Base-by-base conservation (phyloP, 2,797 vertebrate genomes). In the Acanthurus leucopareius region DNA sequence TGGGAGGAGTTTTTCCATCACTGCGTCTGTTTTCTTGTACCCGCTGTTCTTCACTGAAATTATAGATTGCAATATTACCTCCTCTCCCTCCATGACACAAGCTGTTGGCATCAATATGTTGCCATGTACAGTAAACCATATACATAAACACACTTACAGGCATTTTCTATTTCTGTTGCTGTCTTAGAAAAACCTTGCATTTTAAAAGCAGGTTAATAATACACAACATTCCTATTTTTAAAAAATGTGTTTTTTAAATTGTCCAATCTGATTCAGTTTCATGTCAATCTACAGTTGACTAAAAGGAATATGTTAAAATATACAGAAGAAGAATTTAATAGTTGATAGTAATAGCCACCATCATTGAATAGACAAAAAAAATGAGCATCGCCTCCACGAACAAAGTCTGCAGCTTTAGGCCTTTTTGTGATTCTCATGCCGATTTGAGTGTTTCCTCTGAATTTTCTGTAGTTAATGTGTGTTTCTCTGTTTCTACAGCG, bases 401-500 rank as follows among this genome's bases (percentile, higher is more conserved):
- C 15, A 45, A 10, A 71, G 42, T 15, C 20, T 10, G 6, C 40
- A 5, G 19, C 38, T 5, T 17, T 4, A 1, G 2, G 6, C 7
- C 4, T 16, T 53, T 45, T 32, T 51, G 45, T 2, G 19, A 10
- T 25, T 52, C 25, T 40, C 16, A 28, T 40, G 11, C 7, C 28
- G 32, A 15, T 73, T 47, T 47, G 32, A 40, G 14, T 28, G 10
- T 80, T 28, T 10, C 2, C 17, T 20, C 10, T 38, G 19, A 7
- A 10, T 65, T 4, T 32, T 1, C 25, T 16, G 1, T 13, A 7
- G 6, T 44, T 44, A 7, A 47, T 54, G 22, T 72, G 77, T 69
- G 5, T 78, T 62, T 75, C 8, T 82, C 10, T 89, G 8, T 85
- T 49, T 78, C 25, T 72, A 5, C 92, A 99, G 98, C 84, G 98